Percentiles rank a stretch among this genome's conserved stretches.
Conservation (phyloP, 92 coral and sea anemone species). For the Umimayanthus chanpuru region DNA sequence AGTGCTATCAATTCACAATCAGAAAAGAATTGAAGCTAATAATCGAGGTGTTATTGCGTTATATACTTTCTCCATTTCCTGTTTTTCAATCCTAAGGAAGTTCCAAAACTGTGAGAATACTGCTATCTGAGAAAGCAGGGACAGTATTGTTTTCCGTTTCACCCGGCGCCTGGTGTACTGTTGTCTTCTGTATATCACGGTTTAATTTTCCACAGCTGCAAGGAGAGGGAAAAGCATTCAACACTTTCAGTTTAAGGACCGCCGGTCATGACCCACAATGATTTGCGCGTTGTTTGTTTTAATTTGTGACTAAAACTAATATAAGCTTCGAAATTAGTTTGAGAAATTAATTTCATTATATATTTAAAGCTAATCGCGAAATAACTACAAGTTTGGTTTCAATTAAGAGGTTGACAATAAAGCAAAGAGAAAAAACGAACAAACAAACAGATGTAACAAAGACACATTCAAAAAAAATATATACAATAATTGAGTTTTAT, state of each 20-base stretch:
- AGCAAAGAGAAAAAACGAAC: no score
- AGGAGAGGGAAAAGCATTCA: neutral
- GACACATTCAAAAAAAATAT: no score
- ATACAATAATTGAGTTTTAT: no score
- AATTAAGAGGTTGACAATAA: no score
- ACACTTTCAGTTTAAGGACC: neutral
- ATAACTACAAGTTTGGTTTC: no score
- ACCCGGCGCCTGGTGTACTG: neutral
- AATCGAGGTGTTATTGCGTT: neutral
- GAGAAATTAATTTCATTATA: no score
- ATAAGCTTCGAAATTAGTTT: no score
- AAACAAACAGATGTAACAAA: no score
- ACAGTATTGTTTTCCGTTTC: neutral
- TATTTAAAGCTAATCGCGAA: no score
- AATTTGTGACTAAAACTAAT: no score
- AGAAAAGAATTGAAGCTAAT: neutral
- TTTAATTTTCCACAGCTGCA: conserved; percentile 8
- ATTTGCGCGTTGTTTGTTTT: no score
- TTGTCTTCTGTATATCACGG: neutral
- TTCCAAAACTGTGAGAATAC: neutral
- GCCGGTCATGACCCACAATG: neutral
- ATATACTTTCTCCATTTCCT: neutral
- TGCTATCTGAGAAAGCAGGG: neutral
- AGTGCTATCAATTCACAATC: neutral
- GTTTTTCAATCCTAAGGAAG: neutral